These are phyloP conservation scores for Gorsachius goisagi DNA, from an alignment of 2,113 vertebrate species.

Conservation along the genomic window DNA sequence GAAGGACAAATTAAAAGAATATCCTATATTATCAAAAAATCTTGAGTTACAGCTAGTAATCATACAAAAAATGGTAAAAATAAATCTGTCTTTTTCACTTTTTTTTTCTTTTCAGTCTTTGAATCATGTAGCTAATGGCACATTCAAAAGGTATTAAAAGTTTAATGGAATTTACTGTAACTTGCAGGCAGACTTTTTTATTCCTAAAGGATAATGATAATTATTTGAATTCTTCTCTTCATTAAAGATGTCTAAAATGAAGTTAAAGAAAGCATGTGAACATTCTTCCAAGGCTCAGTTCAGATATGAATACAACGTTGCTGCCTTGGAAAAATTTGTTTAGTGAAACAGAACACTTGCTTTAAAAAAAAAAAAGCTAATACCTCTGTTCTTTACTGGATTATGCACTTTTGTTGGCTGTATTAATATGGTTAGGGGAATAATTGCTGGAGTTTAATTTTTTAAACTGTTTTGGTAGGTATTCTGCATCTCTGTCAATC, in stretches of 20 bases:
- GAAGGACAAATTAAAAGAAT: not conserved
- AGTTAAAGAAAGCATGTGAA: not conserved
- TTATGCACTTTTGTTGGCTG: not conserved
- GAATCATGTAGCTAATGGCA: not conserved
- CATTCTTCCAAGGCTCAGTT: not conserved
- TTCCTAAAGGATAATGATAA: not conserved
- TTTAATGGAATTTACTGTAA: conserved; percentile 12
- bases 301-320: not conserved
- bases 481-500: not conserved
- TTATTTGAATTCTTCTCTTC: conserved; percentile 20
- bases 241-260: conserved; percentile 1
- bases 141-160: not conserved
- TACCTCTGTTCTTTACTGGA: not conserved
- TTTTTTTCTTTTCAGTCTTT: not conserved
- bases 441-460: not conserved
- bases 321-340: not conserved
- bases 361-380: not conserved
- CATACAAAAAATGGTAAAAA: not conserved
- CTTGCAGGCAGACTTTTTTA: not conserved
- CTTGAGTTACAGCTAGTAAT: not conserved
- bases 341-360: not conserved
- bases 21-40: not conserved
- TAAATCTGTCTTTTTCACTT: not conserved
- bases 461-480: not conserved
- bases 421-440: not conserved